Percentiles rank a stretch among this genome's conserved stretches.
phyloP scores from a whole-genome alignment of 1,140 invertebrate species.

The Camponotus pennsylvanicus region DNA sequence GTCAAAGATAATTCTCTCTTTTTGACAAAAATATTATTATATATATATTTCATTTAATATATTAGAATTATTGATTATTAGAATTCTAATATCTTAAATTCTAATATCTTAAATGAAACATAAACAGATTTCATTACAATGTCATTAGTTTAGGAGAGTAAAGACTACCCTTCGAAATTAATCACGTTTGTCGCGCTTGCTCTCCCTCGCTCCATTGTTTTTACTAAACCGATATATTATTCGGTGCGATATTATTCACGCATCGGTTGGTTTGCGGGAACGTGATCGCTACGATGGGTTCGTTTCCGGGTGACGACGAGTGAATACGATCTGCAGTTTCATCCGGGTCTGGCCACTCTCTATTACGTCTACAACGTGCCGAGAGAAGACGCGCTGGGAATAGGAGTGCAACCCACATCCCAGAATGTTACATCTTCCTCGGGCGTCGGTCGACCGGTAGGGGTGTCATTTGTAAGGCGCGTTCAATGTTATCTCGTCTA shows the following conservation, averaged over 20 bases:
- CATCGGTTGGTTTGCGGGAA: constrained; percentile 35
- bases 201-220: constrained; percentile 16
- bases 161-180: constrained; percentile 24
- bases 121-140: not conserved
- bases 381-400: constrained; percentile 55
- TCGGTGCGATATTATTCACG: constrained; percentile 43
- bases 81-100: too few species aligned
- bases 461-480: constrained; percentile 44
- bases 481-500: constrained; percentile 58
- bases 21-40: not conserved
- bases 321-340: constrained; percentile 69
- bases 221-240: constrained; percentile 33
- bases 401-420: constrained; percentile 55
- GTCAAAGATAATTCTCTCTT: not conserved
- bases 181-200: constrained; percentile 7
- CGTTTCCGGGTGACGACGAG: constrained; percentile 31
- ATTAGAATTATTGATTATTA: too few species aligned
- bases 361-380: constrained; percentile 58
- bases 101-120: not conserved
- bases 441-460: not conserved
- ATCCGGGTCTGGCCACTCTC: constrained; percentile 58
- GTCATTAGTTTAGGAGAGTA: not conserved
- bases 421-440: constrained; percentile 58
- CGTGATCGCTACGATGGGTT: constrained; percentile 43
- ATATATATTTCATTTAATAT: too few species aligned